Base-by-base conservation (phyloP, 2,888 invertebrate genomes). In the Coleophora flavipennella region DNA sequence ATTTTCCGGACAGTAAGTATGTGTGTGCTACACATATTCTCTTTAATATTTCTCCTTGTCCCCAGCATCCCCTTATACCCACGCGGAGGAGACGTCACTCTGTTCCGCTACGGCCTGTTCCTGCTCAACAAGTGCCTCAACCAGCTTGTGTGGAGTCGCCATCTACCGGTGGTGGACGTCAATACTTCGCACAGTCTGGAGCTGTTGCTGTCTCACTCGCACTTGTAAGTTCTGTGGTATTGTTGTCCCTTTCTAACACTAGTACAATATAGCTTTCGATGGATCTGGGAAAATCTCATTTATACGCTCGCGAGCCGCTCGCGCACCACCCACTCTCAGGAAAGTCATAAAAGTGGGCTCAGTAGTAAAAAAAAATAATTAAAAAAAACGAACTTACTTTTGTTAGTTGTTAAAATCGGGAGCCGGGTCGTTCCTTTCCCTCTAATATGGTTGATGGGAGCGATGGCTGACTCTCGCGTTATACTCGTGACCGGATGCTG, bases 111-210 rank as follows among this genome's bases (percentile, higher is more conserved):
- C 72, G 97, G 92, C 3, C 92, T 97, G 46, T 97, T 94, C 66
- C 85, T 97, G 10, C 79, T 98, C 26, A 97, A 97, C 80, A 97
- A 96, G 76, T 96, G 98, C 66, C 93, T 99, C 46, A 95, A 95
- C 1, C 98, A 99, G 74, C 74, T 97, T 44, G 76, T 93, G 36
- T 93, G 92, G 88, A 90, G 91, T 33, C 89, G 91, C 49, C 91
- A 91, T 1, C 75, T 93, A 32, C 87, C 91, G 1, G 91, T 94
- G 0, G 3, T 93, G 95, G 45, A 76, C 93, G 43, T 89, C 91
- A 3, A 95, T 94, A 0, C 78, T 96, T 41, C 87, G 90, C 14
- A 90, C 14, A 95, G 95, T 67, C 78, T 95, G 8, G 86, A 88
- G 49, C 81, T 86, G 20, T 67, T 93, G 36, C 72, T 83, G n/a